Percentiles rank a stretch among this genome's conserved stretches.
Evolutionary conservation across 2,113 vertebrate genomes (phyloP).

Genomic region (Noturus placidus): DNA sequence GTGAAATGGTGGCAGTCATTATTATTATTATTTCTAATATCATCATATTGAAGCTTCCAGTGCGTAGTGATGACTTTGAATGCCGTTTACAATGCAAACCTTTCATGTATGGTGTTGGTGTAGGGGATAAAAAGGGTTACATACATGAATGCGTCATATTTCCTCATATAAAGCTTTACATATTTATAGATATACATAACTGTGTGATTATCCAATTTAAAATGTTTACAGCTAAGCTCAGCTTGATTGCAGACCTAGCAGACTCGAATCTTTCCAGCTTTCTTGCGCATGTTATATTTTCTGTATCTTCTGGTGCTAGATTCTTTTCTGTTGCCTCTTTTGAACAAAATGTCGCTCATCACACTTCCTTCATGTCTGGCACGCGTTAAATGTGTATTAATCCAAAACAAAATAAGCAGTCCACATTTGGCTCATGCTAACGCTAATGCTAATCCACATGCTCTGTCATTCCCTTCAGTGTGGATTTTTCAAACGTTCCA

Average conservation of each 20-base stretch:
- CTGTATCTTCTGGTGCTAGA: not conserved
- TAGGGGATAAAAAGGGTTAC: conserved; percentile 8
- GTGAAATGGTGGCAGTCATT: conserved; percentile 11
- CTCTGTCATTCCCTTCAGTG: conserved; percentile 71
- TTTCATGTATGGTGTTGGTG: conserved; percentile 37
- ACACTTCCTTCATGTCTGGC: not conserved
- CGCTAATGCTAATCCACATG: conserved; percentile 26
- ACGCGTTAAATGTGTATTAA: not conserved
- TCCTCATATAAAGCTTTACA: not conserved
- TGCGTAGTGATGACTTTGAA: conserved; percentile 5
- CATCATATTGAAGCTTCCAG: not conserved
- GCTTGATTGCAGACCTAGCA: conserved; percentile 30
- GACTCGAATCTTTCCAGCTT: not conserved
- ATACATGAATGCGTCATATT: conserved; percentile 13
- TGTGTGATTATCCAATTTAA: not conserved
- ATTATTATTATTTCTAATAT: not conserved
- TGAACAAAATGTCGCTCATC: not conserved
- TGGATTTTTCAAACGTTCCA: conserved; percentile 90
- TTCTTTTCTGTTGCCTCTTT: conserved; percentile 14
- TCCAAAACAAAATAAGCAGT: not conserved
- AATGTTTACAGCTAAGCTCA: conserved; percentile 3
- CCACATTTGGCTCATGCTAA: conserved; percentile 10
- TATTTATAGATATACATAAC: not conserved
- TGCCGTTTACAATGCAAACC: conserved; percentile 32
- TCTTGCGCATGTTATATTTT: conserved; percentile 15